phyloP scores from a whole-genome alignment of 1,140 invertebrate genomes.

The Leptopilina boulardi region DNA sequence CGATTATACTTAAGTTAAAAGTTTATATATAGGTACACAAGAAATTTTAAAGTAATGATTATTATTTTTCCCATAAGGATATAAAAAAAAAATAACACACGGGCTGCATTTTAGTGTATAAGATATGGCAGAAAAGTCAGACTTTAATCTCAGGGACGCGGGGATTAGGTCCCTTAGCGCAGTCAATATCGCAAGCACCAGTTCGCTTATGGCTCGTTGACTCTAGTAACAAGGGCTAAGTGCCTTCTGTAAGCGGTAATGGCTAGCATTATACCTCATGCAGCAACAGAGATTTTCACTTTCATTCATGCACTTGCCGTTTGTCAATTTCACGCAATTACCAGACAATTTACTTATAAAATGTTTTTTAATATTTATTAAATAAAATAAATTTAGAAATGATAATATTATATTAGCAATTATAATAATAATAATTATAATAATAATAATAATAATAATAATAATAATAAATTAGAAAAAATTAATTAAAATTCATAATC shows the following conservation, averaged over 20 bases:
- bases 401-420: no score
- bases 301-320: conserved; percentile 11
- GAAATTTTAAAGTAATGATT: neutral
- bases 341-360: neutral
- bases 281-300: conserved; percentile 23
- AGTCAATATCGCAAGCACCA: conserved; percentile 17
- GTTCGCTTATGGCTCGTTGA: conserved; percentile 24
- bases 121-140: neutral
- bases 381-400: no score
- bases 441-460: no score
- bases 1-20: no score
- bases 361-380: no score
- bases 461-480: no score
- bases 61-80: neutral
- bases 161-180: conserved; percentile 3
- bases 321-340: neutral
- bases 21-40: no score
- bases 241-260: conserved; percentile 26
- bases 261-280: conserved; percentile 13
- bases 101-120: neutral
- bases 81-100: neutral
- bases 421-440: no score
- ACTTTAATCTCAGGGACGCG: neutral
- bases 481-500: no score
- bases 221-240: conserved; percentile 16